Base-by-base conservation (phyloP, 23 tunicate genomes). In the Pegea sp. region DNA sequence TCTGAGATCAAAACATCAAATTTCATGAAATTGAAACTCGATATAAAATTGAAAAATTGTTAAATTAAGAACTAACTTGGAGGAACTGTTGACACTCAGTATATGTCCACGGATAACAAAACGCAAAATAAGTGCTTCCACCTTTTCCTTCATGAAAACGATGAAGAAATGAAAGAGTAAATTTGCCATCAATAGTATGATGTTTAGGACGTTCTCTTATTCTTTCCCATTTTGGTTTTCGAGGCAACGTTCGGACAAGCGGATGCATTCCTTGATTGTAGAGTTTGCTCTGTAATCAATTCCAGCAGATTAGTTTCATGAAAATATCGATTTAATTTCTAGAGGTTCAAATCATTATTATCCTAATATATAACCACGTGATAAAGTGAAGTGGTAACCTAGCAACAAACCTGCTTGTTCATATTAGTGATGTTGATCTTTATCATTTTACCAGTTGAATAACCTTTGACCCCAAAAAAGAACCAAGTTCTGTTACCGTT, bases 231-330 rank as follows among this genome's bases (percentile, higher is more conserved):
- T 67, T 66, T 5, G 93, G 80, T 38, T 63, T 72, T 23, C 75
- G 63, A 4, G 93, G 93, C 22, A 72, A 56, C 24, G 60, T 56
- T 61, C 44, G 68, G 3, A 81, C 93, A 24, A 90, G 61, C 11
- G 98, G 98, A 21, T 56, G 31, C 98, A 90, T 90, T 16, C 98
- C 98, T 63, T 90, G 98, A 44, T 79, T 90, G 76, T 72, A 90
- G 0, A 90, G 68, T 48, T 90, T 90, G 13, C 91, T 76, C 70
- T 80, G 64, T 38, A 16, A 38, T 8, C 46, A 38, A 8, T n/a
- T n/a, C n/a, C n/a, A n/a, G n/a, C n/a, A n/a, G n/a, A n/a, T n/a
- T n/a, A n/a, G n/a, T n/a, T n/a, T n/a, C n/a, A n/a, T n/a, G n/a
- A n/a, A n/a, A n/a, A n/a, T n/a, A n/a, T n/a, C n/a, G n/a, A n/a